Percentiles rank a stretch among this genome's conserved stretches.
Conservation (phyloP, 2,113 vertebrate species). For the Motacilla alba region DNA sequence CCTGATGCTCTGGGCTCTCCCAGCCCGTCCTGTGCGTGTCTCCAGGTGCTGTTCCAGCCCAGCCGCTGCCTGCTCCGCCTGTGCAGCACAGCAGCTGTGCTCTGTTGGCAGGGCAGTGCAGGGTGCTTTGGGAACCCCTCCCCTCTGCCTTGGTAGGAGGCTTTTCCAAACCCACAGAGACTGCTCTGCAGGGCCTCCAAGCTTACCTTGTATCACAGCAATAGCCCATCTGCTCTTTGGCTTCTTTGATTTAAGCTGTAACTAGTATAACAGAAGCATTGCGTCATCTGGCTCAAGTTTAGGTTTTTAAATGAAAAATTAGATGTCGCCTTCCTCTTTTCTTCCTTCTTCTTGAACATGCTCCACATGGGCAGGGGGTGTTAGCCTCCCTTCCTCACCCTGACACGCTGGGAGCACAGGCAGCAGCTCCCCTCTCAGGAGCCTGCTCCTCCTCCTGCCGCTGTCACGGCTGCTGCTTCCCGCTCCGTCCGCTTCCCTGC, state of each 20-base stretch:
- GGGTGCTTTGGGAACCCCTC: not conserved
- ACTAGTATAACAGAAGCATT: not conserved
- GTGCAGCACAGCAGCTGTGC: rapidly evolving
- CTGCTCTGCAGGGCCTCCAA: not conserved
- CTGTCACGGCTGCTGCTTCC: not conserved
- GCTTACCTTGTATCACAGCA: not conserved
- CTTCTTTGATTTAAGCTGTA: not conserved
- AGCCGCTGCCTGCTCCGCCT: rapidly evolving
- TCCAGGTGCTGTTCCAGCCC: rapidly evolving
- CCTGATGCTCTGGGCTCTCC: rapidly evolving
- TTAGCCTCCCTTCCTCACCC: not conserved
- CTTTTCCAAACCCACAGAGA: not conserved
- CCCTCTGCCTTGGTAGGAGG: not conserved
- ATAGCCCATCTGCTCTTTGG: not conserved
- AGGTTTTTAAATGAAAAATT: not conserved
- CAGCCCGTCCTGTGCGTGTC: rapidly evolving
- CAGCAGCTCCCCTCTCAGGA: not conserved
- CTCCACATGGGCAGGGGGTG: not conserved
- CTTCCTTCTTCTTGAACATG: not conserved
- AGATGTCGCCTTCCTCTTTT: not conserved
- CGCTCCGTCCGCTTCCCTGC: rapidly evolving
- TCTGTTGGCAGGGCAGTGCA: rapidly evolving
- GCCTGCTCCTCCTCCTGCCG: not conserved
- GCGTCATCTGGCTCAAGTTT: not conserved
- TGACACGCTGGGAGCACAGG: rapidly evolving